Base-by-base conservation (phyloP, 2,888 invertebrate genomes). In the Netelia inedita region DNA sequence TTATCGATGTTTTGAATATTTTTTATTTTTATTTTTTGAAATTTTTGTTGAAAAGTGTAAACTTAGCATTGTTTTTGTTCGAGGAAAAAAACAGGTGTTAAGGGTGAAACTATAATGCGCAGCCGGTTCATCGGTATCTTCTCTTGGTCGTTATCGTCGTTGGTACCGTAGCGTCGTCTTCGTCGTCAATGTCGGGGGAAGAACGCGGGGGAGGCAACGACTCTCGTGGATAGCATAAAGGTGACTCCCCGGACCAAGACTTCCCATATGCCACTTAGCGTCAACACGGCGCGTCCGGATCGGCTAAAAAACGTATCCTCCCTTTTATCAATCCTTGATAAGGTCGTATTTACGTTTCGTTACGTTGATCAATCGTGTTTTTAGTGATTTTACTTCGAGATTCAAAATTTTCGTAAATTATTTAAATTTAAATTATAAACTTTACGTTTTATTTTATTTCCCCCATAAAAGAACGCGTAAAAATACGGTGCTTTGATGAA, bases 211-310 rank as follows among this genome's bases (percentile, higher is more conserved):
- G 91, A 90, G 91, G 88, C 86, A 89, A 88, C 87, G 89, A 50
- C 82, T 73, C 68, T 74, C 19, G 57, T 1, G 89, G 79, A 88
- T 87, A 91, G 91, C 90, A 92, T 92, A 92, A 92, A 92, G 91
- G 90, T 91, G 92, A 91, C 91, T 90, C 89, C 89, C 88, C 90
- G 90, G 89, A 88, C 89, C 87, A 89, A 89, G 86, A 88, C 86
- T 88, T 90, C 89, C 89, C 92, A 92, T 90, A 92, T 91, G 90
- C 89, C 89, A 89, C 89, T 90, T 90, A 90, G 90, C 91, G 87
- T 89, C 88, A 88, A 85, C 41, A 79, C 81, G 57, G 85, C 46
- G 78, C 66, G 78, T 82, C 82, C 65, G 55, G 74, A 65, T 82
- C 69, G 21, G 72, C 73, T 16, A 50, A 59, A 57, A 65, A 61